Conservation (phyloP, 2,113 vertebrate species). For the Spizaetus ornatus region DNA sequence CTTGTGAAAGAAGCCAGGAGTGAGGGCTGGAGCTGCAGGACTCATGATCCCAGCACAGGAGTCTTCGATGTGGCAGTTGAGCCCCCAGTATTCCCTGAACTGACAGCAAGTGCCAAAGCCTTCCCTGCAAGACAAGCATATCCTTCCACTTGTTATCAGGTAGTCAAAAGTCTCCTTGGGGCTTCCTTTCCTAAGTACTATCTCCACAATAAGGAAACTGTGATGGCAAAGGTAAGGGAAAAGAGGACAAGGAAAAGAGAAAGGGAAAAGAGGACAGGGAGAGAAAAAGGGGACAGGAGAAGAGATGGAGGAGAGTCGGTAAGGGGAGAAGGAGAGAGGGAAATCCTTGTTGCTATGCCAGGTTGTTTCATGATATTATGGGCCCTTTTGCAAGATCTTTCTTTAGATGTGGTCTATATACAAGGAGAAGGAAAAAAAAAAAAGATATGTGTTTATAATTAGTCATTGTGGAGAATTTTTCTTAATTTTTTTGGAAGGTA, state of each 20-base stretch:
- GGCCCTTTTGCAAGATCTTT: neutral
- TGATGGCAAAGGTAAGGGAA: neutral
- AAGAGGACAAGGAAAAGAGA: neutral
- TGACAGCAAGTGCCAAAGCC: fast-evolving
- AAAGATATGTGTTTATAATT: neutral
- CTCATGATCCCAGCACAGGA: neutral
- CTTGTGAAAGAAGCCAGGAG: neutral
- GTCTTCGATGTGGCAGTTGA: neutral
- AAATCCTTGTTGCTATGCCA: neutral
- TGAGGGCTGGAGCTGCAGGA: neutral
- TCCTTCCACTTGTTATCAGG: neutral
- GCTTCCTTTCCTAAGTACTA: neutral
- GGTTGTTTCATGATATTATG: neutral
- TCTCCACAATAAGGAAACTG: neutral
- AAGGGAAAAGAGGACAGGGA: neutral
- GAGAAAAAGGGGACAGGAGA: neutral
- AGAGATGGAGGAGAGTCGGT: neutral
- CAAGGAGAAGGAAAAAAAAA: neutral
- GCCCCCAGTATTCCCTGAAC: neutral
- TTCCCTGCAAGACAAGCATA: neutral
- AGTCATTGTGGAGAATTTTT: neutral
- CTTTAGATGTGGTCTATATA: neutral
- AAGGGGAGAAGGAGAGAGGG: neutral
- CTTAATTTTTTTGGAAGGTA: neutral
- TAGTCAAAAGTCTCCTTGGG: neutral